Base-by-base conservation (phyloP, 1,140 invertebrate genomes). In the Cryptotermes secundus region DNA sequence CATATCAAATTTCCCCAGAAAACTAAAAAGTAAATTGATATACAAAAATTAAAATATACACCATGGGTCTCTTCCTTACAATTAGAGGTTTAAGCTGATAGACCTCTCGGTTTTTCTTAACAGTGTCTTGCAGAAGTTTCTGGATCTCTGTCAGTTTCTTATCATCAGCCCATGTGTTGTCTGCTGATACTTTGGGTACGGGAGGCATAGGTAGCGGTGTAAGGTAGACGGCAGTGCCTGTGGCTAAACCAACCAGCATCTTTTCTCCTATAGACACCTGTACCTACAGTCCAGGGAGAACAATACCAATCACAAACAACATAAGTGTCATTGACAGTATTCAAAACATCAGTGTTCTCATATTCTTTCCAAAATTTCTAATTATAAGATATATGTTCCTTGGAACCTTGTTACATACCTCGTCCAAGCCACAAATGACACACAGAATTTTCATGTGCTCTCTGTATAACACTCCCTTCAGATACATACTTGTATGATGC, bases 261-360 rank as follows among this genome's bases (percentile, higher is more conserved):
- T 94, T 94, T 87, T 98, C 97, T 3, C 98, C 97, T 81, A 99
- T 93, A 1, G 96, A 94, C 36, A 99, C 93, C 88, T 97, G 96
- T 3, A 96, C 93, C 89, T 93, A 88, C 45, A 49, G 16, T 1
- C 45, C 16, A 49, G 22, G 45, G 19, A 49, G 16, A 49, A 49
- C 19, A 49, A 49, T 12, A 19, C 22, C 14, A 1, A 19, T 49
- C 16, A 49, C 45, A 49, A 49, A 49, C 19, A 49, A 49, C 38
- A 38, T 12, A 38, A n/a, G n/a, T n/a, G n/a, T n/a, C n/a, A n/a
- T n/a, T n/a, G n/a, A n/a, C n/a, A n/a, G n/a, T n/a, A n/a, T n/a
- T n/a, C n/a, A n/a, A n/a, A n/a, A n/a, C n/a, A n/a, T n/a, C n/a
- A n/a, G n/a, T n/a, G n/a, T n/a, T n/a, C n/a, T n/a, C n/a, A n/a